Evolutionary conservation across 2,797 vertebrate genomes (phyloP).

Genomic region (Neostethus bicornis): DNA sequence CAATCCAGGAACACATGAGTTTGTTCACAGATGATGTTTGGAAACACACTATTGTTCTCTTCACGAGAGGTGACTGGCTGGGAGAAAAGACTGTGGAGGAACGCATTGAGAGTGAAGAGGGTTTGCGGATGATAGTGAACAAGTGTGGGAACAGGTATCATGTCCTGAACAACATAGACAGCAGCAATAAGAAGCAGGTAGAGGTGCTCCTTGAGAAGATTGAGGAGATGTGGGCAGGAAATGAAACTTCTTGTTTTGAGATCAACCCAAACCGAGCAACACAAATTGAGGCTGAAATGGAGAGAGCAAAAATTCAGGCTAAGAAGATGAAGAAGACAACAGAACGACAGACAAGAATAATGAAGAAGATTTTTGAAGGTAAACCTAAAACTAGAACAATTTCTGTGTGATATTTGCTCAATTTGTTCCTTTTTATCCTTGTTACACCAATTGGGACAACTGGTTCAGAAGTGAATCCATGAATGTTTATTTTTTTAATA

Average conservation of each 20-base stretch:
- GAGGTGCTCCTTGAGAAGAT: constrained; percentile 53
- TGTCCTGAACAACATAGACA: constrained; percentile 35
- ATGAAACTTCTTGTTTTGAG: constrained; percentile 18
- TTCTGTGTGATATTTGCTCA: background rate
- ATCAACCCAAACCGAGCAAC: background rate
- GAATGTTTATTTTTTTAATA: background rate
- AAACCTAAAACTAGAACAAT: background rate
- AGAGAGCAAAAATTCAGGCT: constrained; percentile 8
- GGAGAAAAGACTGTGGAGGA: constrained; percentile 53
- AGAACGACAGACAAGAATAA: constrained; percentile 12
- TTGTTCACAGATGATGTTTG: constrained; percentile 49
- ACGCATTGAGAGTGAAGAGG: constrained; percentile 45
- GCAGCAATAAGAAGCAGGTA: constrained; percentile 21
- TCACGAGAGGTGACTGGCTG: constrained; percentile 55
- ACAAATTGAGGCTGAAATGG: constrained; percentile 16
- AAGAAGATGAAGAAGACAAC: constrained; percentile 13
- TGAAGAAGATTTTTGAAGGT: constrained; percentile 42
- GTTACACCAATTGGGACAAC: no score
- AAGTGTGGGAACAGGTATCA: constrained; percentile 57
- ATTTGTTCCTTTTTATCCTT: no score
- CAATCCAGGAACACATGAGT: constrained; percentile 50
- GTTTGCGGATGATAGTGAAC: constrained; percentile 52
- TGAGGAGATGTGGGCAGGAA: constrained; percentile 53
- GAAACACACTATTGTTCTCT: constrained; percentile 52
- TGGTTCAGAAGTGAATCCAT: no score